These are phyloP conservation scores for Palythoa grandis DNA, from an alignment of 92 coral and sea anemone species.

Conservation along the genomic window DNA sequence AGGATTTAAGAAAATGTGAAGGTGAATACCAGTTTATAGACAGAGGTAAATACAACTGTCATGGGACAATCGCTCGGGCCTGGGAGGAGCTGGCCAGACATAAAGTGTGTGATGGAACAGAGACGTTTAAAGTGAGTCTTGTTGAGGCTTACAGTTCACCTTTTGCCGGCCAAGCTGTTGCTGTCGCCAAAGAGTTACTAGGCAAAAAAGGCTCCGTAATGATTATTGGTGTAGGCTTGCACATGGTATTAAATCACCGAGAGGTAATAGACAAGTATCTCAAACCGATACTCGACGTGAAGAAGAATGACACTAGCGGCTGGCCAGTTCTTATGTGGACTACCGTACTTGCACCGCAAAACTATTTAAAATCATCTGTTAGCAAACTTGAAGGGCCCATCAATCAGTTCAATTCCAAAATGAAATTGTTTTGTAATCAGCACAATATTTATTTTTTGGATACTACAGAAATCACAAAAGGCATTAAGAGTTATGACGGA, in stretches of 20 bases:
- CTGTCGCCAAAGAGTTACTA: constrained; percentile 46
- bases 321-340: constrained; percentile 72
- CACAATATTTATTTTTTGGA: constrained; percentile 53
- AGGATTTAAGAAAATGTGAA: constrained; percentile 46
- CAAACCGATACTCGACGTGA: constrained; percentile 55
- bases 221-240: constrained; percentile 66
- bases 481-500: constrained; percentile 63
- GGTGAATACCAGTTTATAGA: constrained; percentile 79
- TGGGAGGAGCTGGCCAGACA: constrained; percentile 58
- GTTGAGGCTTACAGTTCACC: constrained; percentile 56
- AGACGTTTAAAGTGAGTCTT: constrained; percentile 50
- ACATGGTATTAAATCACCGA: constrained; percentile 45
- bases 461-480: constrained; percentile 47
- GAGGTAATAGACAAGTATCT: constrained; percentile 62
- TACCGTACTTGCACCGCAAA: constrained; percentile 58
- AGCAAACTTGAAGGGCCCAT: constrained; percentile 30
- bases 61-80: constrained; percentile 27
- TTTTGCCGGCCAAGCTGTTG: constrained; percentile 35
- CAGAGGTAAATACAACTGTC: constrained; percentile 65
- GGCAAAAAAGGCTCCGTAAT: constrained; percentile 56
- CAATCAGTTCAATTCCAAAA: constrained; percentile 51
- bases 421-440: constrained; percentile 55
- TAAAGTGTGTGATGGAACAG: constrained; percentile 60
- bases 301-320: constrained; percentile 40
- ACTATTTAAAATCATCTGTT: constrained; percentile 60